Conservation (phyloP, 2,888 invertebrate species). For the Euspilapteryx auroguttella region DNA sequence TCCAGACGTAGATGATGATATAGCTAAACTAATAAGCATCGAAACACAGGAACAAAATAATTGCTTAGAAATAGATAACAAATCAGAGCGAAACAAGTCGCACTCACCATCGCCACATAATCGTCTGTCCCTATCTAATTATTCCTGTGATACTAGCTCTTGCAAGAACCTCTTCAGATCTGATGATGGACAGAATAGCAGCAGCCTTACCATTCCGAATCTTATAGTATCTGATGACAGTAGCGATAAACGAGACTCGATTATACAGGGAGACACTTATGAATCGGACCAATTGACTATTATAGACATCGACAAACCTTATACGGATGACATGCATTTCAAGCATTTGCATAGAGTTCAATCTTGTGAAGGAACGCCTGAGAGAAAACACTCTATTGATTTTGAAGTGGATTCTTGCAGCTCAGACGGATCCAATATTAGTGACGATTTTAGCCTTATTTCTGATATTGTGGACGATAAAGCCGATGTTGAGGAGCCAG, state of each 20-base stretch:
- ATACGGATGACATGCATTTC: constrained; percentile 46
- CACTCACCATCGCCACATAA: constrained; percentile 34
- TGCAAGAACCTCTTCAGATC: constrained; percentile 42
- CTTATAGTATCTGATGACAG: constrained; percentile 43
- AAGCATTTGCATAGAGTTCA: constrained; percentile 26
- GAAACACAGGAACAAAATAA: constrained; percentile 27
- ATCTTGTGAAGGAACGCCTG: constrained; percentile 41
- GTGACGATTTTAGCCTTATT: constrained; percentile 71
- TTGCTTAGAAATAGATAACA: constrained; percentile 29
- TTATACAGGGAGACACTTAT: constrained; percentile 54
- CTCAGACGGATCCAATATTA: constrained; percentile 67
- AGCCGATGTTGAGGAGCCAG: constrained; percentile 41
- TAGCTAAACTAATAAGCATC: constrained; percentile 46
- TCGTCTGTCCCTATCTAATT: constrained; percentile 39
- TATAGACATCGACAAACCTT: constrained; percentile 64
- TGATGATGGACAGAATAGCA: constrained; percentile 30
- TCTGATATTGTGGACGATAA: constrained; percentile 68
- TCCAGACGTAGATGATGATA: constrained; percentile 59
- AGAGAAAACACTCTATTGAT: constrained; percentile 40
- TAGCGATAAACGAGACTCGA: constrained; percentile 41
- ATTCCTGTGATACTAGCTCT: constrained; percentile 49
- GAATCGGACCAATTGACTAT: constrained; percentile 67
- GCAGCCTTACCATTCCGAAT: constrained; percentile 52
- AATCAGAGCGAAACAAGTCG: constrained; percentile 23
- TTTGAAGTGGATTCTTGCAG: constrained; percentile 58